Base-by-base conservation (phyloP, 2,888 invertebrate genomes). In the Emesis furor region DNA sequence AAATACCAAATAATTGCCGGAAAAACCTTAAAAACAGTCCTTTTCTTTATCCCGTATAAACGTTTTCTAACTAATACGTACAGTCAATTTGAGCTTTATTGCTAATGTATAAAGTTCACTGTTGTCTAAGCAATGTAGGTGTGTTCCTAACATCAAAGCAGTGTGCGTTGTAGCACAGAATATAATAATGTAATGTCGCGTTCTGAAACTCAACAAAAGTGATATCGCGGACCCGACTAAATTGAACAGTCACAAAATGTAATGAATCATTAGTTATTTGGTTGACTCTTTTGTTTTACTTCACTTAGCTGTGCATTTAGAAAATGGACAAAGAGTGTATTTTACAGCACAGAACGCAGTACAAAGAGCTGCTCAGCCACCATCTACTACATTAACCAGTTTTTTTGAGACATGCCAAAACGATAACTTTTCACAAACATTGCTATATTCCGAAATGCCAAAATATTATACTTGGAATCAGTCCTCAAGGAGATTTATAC, bases 381-480 rank as follows among this genome's bases (percentile, higher is more conserved):
- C 88, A 80, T 77, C 78, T 8, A 88, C 89, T 32, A 88, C 89
- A 81, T 86, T 90, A 67, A 89, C 86, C 65, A 84, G 86, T 73
- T 89, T 89, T 74, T 91, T 89, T 82, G 78, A 78, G 17, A 79
- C 68, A 14, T 90, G 89, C 75, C 81, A 88, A 75, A 88, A 72
- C 17, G 87, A 89, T 86, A 73, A 80, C 46, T 90, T 90, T 62
- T 85, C 89, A 39, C 51, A 42, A 82, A 90, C 86, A 30, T 75
- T 88, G 73, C 81, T 89, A 39, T 89, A 88, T 73, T 73, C 84
- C 62, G 88, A 89, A 77, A 83, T 89, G 81, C 89, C 86, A 80
- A 67, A 67, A 73, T 90, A 90, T 86, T 89, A 88, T 79, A 89
- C 88, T 1, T 89, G 89, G 88, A 89, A 89, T 82, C 73, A 81